Evolutionary conservation across 2,113 vertebrate species (phyloP).

Genomic region (Indicator maculatus): DNA sequence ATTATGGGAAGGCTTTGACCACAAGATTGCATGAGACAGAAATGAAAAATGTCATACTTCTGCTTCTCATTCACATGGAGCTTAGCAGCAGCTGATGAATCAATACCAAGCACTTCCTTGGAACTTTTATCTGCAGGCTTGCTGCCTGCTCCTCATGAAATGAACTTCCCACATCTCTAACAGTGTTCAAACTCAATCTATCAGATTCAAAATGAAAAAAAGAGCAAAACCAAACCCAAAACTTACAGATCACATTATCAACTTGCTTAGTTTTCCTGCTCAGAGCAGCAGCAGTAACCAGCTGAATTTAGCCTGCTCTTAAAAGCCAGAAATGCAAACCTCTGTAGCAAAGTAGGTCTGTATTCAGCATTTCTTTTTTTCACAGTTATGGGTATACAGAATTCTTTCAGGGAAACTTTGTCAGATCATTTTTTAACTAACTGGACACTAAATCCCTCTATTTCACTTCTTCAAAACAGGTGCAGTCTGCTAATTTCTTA

Average conservation of each 20-base stretch:
- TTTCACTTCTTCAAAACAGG: neutral
- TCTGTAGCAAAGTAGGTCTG: neutral
- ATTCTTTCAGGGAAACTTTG: neutral
- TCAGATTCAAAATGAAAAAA: neutral
- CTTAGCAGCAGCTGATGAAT: neutral
- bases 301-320: neutral
- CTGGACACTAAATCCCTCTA: too few relatives aligned
- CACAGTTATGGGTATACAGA: neutral
- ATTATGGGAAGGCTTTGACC: fast-evolving
- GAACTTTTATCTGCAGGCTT: neutral
- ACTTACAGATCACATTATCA: fast-evolving
- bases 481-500: neutral
- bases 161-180: neutral
- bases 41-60: fast-evolving
- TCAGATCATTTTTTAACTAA: neutral
- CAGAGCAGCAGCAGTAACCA: neutral
- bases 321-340: neutral
- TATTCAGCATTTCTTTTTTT: fast-evolving
- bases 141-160: neutral
- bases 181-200: neutral
- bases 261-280: neutral
- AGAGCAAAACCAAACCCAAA: too few relatives aligned
- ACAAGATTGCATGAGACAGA: neutral
- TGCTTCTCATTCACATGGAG: neutral
- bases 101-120: neutral